Evolutionary conservation across 2,888 invertebrate species (phyloP), one percentile per base, ranked within the genome.

Genomic region (Chymomyza fuscimana): DNA sequence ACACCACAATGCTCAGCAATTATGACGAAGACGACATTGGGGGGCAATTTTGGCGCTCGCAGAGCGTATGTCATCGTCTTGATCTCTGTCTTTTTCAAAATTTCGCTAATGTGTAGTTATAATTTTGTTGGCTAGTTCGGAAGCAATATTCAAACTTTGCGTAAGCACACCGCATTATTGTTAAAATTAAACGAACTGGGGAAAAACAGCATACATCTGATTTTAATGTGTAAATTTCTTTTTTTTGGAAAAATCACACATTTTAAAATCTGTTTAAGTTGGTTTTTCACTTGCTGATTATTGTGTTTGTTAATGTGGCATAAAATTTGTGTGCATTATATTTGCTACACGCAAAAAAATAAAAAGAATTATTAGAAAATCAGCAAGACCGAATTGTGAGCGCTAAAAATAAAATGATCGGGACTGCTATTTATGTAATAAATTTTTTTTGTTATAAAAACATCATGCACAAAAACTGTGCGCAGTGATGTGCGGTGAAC

Each of bases 341-440:
- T 79, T 70, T 82, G 73, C 75, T 72, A 78, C 58, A 72, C 59
- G 69, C 36, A 50, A 22, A 70, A 68, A 67, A 73, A 70, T 25
- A 25, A 25, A n/a, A 63, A 69, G 65, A 84, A 88, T 88, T 84
- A 86, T 84, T 81, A 78, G 76, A 74, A 72, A 70, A 68, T 52
- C 67, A 69, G 70, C 72, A 75, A 72, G 72, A 66, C 65, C 69
- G 76, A 80, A 78, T 67, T 86, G 79, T 76, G 89, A 89, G 89
- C 79, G 80, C 90, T 90, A 90, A 87, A 90, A 90, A 90, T 90
- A 90, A 88, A 89, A 84, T 74, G 82, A 83, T 81, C 89, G 90
- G 91, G 89, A 87, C 89, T 75, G 79, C 81, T 88, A 83, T 89
- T 90, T 90, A 90, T 90, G 90, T 89, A 90, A 90, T 89, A 89